Base-by-base conservation (phyloP, 2,797 vertebrate genomes). In the Myotis findleyi region DNA sequence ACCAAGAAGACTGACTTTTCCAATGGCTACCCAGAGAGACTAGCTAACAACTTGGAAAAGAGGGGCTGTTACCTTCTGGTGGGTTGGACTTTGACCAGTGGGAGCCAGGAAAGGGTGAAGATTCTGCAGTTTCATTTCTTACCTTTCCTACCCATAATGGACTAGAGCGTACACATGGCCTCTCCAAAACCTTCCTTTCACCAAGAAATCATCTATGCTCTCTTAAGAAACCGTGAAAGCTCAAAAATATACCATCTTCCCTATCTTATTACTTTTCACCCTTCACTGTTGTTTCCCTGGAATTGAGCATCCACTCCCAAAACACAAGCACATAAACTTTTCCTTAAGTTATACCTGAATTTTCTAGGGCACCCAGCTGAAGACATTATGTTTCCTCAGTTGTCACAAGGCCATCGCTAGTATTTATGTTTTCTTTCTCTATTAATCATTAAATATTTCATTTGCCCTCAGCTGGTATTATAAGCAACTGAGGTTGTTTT, bases 401-500 rank as follows among this genome's bases (percentile, higher is more conserved):
- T 81, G 36, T 44, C 44, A 81, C 6, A 89, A 81, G n/a, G 13
- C 33, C 36, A 49, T 85, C 44, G 73, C 1, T 92, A 81, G 16
- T 81, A 81, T 81, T 91, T 91, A 44, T 69, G n/a, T 25, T 64
- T 85, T 53, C n/a, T 64, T 62, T 76, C 10, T 49, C 8, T 36
- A n/a, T 64, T 88, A 92, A 57, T 89, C 23, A 76, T 76, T 89
- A 12, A 51, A n/a, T 51, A 77, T 44, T 88, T 76, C 18, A 64
- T 85, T 91, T 91, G 4, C 13, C 3, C 0, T 64, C 27, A 82
- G 75, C 38, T 33, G 71, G 23, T 18, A 73, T 33, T 71, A 12
- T 10, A 89, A 69, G 51, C 33, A 62, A 27, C 47, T 85, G 73
- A 76, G 33, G 21, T 6, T 81, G 25, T 62, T 62, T 81, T 75